Evolutionary conservation across 2,888 invertebrate species (phyloP).

Genomic region (Adelognathus sp.): DNA sequence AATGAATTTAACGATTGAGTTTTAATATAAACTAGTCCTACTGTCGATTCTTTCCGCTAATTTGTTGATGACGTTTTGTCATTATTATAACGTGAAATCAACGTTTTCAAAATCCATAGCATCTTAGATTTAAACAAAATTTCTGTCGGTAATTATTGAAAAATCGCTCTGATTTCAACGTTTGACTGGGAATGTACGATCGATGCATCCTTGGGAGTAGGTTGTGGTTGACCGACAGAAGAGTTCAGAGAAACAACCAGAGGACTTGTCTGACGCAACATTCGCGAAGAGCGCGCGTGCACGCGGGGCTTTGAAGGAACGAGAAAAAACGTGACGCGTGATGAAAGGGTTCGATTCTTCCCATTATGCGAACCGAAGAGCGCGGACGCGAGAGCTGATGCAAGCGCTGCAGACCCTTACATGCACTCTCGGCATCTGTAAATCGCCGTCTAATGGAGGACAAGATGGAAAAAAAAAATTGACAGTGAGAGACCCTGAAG

Average conservation of each 20-base stretch:
- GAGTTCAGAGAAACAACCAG: neutral
- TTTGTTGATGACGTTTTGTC: too few relatives aligned
- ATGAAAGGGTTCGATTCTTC: slow-evolving; percentile 30
- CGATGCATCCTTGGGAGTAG: too few relatives aligned
- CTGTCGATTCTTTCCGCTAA: too few relatives aligned
- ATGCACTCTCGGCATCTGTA: neutral
- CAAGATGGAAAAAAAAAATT: neutral
- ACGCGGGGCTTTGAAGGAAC: neutral
- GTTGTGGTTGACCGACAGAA: too few relatives aligned
- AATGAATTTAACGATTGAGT: too few relatives aligned
- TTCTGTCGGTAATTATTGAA: too few relatives aligned
- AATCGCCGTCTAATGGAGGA: slow-evolving; percentile 33
- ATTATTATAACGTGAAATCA: too few relatives aligned
- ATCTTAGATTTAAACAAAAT: too few relatives aligned
- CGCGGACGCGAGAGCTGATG: slow-evolving; percentile 20
- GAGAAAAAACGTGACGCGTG: neutral
- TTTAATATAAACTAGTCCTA: too few relatives aligned
- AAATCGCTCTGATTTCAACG: too few relatives aligned
- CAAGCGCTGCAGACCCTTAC: slow-evolving; percentile 38
- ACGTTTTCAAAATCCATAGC: too few relatives aligned
- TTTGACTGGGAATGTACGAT: too few relatives aligned
- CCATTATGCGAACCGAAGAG: slow-evolving; percentile 7
- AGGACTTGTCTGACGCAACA: slow-evolving; percentile 32
- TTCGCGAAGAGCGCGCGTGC: slow-evolving; percentile 4
- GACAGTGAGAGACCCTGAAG: slow-evolving; percentile 30